Base-by-base conservation (phyloP, 2,797 vertebrate species). In the Merluccius polli region DNA sequence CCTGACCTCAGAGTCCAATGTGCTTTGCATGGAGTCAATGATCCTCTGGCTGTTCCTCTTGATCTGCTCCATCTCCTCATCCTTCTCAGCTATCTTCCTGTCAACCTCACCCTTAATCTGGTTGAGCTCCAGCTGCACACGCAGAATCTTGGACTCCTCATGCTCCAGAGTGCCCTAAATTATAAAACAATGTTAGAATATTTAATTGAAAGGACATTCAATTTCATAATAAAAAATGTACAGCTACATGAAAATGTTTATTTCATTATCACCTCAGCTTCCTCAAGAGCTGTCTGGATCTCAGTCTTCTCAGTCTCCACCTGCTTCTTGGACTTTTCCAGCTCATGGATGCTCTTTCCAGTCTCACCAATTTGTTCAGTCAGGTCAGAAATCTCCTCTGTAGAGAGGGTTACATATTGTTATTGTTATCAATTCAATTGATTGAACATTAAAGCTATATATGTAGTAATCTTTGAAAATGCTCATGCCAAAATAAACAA, bases 301-400 rank as follows among this genome's bases (percentile, higher is more conserved):
- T n/a, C n/a, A n/a, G n/a, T n/a, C n/a, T n/a, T n/a, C n/a, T n/a
- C n/a, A n/a, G n/a, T n/a, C n/a, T n/a, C n/a, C n/a, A n/a, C n/a
- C n/a, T n/a, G n/a, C n/a, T n/a, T n/a, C n/a, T n/a, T n/a, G n/a
- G n/a, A n/a, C n/a, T n/a, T n/a, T n/a, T n/a, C n/a, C n/a, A n/a
- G n/a, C n/a, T n/a, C n/a, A n/a, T n/a, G n/a, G n/a, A n/a, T n/a
- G n/a, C n/a, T n/a, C n/a, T n/a, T n/a, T n/a, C n/a, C n/a, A n/a
- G n/a, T n/a, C n/a, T n/a, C n/a, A n/a, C n/a, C n/a, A 24, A 59
- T 82, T 97, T 97, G 78, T 97, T 95, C 77, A 97, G 86, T 96
- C 71, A 97, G 90, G 83, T 97, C 96, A 27, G 95, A 91, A 80
- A 97, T 96, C 90, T 96, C 95, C 93, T 96, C 96, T 96, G 83